Conservation (phyloP, 2,113 vertebrate genomes). For the Syngnathus floridae region DNA sequence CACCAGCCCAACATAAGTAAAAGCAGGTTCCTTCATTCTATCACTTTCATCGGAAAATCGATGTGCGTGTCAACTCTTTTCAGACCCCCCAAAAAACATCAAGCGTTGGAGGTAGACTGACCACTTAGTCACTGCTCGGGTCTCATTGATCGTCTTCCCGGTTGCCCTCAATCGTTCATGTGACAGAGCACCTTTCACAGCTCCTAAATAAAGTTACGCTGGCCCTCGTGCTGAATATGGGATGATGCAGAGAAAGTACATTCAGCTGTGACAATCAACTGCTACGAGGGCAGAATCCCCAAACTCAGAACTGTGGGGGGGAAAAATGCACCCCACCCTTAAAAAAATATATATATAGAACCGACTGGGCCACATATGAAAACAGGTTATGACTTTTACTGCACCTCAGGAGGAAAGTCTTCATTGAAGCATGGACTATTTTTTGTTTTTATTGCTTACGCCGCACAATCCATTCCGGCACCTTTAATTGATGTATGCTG, state of each 20-base stretch:
- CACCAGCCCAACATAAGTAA: neutral
- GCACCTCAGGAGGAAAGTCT: conserved; percentile 12
- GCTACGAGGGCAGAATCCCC: no score
- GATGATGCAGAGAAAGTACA: neutral
- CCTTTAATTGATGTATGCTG: conserved; percentile 54
- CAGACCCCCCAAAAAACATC: neutral
- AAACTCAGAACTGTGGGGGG: no score
- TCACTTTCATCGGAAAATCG: conserved; percentile 1
- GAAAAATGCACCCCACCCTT: no score
- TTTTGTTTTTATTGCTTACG: conserved; percentile 34
- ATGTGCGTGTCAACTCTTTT: conserved; percentile 9
- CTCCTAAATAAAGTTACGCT: conserved; percentile 39
- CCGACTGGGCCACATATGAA: neutral
- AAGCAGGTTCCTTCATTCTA: neutral
- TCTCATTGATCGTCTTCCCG: conserved; percentile 47
- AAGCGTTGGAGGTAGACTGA: conserved; percentile 17
- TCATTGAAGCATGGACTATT: conserved; percentile 37
- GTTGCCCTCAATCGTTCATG: conserved; percentile 35
- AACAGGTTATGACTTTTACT: conserved; percentile 4
- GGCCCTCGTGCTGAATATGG: conserved; percentile 14
- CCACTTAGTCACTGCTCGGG: conserved; percentile 25
- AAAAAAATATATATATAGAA: neutral
- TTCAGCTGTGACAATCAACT: no score
- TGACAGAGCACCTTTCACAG: conserved; percentile 30
- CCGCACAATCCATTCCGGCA: conserved; percentile 37